phyloP scores from a whole-genome alignment of 2,113 vertebrate genomes.

The Heterotilapia buettikoferi region DNA sequence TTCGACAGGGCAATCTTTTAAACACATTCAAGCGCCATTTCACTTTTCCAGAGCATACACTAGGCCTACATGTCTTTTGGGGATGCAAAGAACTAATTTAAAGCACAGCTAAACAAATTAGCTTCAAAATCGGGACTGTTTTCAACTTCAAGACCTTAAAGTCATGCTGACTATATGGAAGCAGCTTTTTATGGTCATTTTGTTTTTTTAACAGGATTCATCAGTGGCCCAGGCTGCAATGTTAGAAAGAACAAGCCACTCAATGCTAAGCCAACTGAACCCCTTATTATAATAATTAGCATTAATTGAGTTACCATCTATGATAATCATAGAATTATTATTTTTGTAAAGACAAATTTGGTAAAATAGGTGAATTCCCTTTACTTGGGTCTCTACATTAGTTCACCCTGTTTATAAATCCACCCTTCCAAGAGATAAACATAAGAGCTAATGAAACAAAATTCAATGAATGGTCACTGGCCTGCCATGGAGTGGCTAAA shows the following conservation, averaged over 20 bases:
- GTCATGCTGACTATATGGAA: neutral
- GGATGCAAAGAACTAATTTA: neutral
- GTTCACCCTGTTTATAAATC: slow-evolving; percentile 25
- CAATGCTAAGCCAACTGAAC: neutral
- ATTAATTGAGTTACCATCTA: neutral
- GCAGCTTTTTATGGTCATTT: neutral
- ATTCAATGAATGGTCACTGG: slow-evolving; percentile 65
- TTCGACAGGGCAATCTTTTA: neutral
- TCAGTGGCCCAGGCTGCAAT: neutral
- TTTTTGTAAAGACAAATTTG: neutral
- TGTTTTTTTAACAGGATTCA: neutral
- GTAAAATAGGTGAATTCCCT: neutral
- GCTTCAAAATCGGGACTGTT: neutral
- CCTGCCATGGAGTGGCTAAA: slow-evolving; percentile 63
- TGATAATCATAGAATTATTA: neutral
- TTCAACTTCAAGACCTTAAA: neutral
- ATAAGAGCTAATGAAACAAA: slow-evolving; percentile 57
- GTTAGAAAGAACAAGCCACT: neutral
- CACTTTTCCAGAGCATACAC: neutral
- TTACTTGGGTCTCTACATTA: neutral
- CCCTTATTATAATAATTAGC: neutral
- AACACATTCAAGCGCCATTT: neutral
- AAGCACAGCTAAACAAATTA: neutral
- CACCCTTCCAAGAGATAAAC: slow-evolving; percentile 33
- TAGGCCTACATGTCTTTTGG: neutral